phyloP scores from a whole-genome alignment of 1,140 invertebrate genomes.

The Brachionus plicatilis region DNA sequence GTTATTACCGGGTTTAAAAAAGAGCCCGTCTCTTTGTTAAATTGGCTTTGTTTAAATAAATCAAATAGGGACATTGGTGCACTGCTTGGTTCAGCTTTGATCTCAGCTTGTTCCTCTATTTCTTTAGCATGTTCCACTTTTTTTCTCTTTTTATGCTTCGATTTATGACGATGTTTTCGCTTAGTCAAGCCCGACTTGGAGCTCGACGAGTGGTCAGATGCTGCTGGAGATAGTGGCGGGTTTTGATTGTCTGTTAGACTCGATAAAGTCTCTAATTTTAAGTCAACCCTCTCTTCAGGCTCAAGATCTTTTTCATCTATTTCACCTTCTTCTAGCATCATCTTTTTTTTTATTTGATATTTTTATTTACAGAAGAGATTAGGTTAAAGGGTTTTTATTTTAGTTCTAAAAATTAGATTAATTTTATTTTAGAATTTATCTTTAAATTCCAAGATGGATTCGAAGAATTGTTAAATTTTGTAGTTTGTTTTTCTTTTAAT shows the following conservation, averaged over 20 bases:
- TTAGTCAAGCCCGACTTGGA: background rate
- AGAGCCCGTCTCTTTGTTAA: background rate
- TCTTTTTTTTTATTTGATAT: background rate
- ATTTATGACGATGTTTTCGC: background rate
- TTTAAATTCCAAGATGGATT: no score
- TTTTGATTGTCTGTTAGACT: background rate
- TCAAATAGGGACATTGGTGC: constrained; percentile 27
- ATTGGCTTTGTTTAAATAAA: constrained; percentile 8
- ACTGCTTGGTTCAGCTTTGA: background rate
- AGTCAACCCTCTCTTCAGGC: background rate
- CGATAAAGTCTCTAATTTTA: background rate
- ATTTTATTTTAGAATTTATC: no score
- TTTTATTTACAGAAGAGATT: no score
- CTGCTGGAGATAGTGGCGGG: background rate
- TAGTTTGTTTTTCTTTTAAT: no score
- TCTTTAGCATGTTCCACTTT: background rate
- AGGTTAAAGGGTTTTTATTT: background rate
- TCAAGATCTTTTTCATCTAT: background rate
- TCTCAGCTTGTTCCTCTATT: background rate
- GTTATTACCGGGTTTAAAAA: constrained; percentile 32
- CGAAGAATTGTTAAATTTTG: no score
- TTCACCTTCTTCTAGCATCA: constrained; percentile 16
- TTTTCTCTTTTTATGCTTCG: background rate
- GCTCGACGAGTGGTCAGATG: background rate
- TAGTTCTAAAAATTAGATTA: background rate